These are phyloP conservation scores for Aegithalos caudatus DNA, from an alignment of 2,113 vertebrate genomes.

Conservation along the genomic window DNA sequence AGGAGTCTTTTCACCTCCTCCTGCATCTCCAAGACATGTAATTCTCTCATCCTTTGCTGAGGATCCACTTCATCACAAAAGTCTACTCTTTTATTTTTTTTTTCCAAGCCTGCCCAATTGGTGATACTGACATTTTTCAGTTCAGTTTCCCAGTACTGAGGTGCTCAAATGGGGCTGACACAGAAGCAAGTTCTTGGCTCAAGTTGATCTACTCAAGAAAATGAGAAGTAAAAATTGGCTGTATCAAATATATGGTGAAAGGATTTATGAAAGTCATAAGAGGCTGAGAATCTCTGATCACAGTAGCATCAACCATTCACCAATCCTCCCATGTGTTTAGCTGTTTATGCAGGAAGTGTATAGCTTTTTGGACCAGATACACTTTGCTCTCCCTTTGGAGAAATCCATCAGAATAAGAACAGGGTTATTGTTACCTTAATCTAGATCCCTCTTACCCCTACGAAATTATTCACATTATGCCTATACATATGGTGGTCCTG, in stretches of 20 bases:
- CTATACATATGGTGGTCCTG: background rate
- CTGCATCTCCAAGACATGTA: background rate
- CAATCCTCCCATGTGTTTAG: background rate
- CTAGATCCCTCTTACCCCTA: background rate
- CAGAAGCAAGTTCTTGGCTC: background rate
- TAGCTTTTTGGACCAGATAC: background rate
- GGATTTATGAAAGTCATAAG: background rate
- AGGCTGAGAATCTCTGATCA: background rate
- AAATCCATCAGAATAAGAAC: background rate
- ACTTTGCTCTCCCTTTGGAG: background rate
- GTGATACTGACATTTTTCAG: background rate
- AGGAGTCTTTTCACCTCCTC: background rate
- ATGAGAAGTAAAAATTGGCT: background rate
- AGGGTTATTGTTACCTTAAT: background rate
- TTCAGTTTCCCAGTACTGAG: background rate
- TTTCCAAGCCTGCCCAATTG: background rate
- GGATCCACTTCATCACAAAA: background rate
- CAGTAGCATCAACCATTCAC: background rate
- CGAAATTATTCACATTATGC: background rate
- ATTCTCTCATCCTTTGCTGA: background rate
- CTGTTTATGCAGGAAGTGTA: background rate
- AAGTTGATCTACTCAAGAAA: background rate
- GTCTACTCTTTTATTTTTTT: background rate
- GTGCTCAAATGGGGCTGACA: background rate
- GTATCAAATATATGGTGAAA: background rate